Evolutionary conservation across 1,140 invertebrate genomes (phyloP).

Genomic region (Melipona quadrifasciata): DNA sequence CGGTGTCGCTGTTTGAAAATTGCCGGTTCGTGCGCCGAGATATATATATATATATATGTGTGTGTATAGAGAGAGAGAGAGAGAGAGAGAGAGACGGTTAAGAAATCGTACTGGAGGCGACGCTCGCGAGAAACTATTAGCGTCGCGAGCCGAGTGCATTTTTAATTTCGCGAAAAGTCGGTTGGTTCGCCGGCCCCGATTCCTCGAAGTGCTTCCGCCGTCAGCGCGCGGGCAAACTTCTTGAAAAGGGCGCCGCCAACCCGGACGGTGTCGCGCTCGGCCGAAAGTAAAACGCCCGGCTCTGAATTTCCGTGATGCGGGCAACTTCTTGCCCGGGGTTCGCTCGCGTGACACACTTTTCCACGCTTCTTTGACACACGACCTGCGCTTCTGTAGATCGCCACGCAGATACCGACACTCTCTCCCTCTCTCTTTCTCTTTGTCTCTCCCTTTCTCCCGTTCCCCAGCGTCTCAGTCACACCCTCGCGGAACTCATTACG

Average conservation of each 20-base stretch:
- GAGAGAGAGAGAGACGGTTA: neutral
- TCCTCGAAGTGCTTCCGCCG: conserved; percentile 21
- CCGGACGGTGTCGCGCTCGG: conserved; percentile 13
- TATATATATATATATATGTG: too few relatives aligned
- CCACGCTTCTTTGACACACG: conserved; percentile 59
- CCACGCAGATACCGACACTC: conserved; percentile 61
- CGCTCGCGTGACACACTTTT: conserved; percentile 66
- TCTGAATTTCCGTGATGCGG: conserved; percentile 49
- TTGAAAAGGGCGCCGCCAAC: conserved; percentile 13
- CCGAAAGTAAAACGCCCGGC: conserved; percentile 26
- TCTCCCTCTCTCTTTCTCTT: neutral
- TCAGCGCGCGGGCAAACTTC: conserved; percentile 6
- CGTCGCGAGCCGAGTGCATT: conserved; percentile 19
- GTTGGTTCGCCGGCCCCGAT: neutral
- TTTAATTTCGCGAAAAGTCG: conserved; percentile 44
- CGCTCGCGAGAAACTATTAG: conserved; percentile 32
- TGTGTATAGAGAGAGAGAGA: too few relatives aligned
- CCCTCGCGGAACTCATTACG: conserved; percentile 50
- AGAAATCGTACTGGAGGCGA: neutral
- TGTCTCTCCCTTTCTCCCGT: neutral
- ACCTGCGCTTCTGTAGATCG: conserved; percentile 59
- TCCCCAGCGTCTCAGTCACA: neutral
- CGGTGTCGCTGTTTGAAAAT: neutral
- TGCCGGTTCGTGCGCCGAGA: neutral
- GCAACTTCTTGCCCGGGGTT: conserved; percentile 38